Conservation (phyloP, 2,797 vertebrate species). For the Crocodylus rhombifer region DNA sequence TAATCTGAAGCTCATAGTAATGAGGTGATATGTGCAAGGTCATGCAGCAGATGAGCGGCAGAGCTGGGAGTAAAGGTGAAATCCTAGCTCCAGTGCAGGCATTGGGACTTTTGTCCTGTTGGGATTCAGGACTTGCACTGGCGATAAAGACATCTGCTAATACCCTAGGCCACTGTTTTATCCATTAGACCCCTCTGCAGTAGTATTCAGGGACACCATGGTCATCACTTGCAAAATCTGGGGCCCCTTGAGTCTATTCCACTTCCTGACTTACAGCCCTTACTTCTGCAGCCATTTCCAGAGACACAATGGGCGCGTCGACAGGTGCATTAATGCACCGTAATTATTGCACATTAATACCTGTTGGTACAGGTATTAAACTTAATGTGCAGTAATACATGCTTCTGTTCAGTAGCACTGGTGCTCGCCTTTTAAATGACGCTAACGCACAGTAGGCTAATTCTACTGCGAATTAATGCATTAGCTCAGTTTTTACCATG, state of each 20-base stretch:
- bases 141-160: not conserved
- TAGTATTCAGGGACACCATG: not conserved
- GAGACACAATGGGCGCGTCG: not conserved
- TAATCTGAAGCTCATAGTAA: not conserved
- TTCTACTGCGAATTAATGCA: no score
- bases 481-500: no score
- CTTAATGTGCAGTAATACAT: no score
- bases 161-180: not conserved
- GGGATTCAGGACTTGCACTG: not conserved
- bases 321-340: no score
- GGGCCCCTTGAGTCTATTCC: not conserved
- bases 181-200: not conserved
- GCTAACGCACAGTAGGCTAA: no score
- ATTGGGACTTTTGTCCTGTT: not conserved
- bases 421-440: no score
- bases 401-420: no score
- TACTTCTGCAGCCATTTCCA: not conserved
- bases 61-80: not conserved
- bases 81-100: not conserved
- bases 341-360: no score
- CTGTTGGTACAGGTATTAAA: no score
- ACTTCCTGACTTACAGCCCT: not conserved
- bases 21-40: not conserved
- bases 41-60: not conserved
- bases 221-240: not conserved